Conservation (phyloP, 1,140 invertebrate species). For the Polypedilum pembai region DNA sequence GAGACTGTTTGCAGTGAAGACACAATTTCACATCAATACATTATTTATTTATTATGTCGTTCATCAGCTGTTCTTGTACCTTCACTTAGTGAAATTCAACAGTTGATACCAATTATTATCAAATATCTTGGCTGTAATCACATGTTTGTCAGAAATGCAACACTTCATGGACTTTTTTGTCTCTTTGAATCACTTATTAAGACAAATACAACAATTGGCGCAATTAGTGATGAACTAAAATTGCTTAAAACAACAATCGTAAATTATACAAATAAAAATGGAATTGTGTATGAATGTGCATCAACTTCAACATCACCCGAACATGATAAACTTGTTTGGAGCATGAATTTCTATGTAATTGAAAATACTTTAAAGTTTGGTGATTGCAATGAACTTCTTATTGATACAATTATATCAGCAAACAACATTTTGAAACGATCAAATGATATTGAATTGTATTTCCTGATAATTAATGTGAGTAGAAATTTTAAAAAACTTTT, state of each 20-base stretch:
- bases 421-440: conserved; percentile 40
- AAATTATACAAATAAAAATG: conserved; percentile 61
- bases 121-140: conserved; percentile 46
- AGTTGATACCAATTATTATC: conserved; percentile 45
- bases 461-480: conserved; percentile 43
- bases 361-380: conserved; percentile 44
- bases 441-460: conserved; percentile 39
- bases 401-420: conserved; percentile 41
- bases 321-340: conserved; percentile 40
- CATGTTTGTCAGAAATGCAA: conserved; percentile 53
- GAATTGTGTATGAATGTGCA: conserved; percentile 49
- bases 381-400: conserved; percentile 40
- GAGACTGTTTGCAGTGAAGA: conserved; percentile 42
- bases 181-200: conserved; percentile 59
- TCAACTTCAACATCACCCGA: conserved; percentile 32
- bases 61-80: conserved; percentile 41
- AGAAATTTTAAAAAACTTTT: conserved; percentile 31
- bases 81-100: conserved; percentile 37
- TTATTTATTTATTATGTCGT: conserved; percentile 43
- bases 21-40: conserved; percentile 43
- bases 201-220: conserved; percentile 48
- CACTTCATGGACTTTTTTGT: conserved; percentile 68
- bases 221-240: conserved; percentile 51
- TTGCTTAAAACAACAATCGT: conserved; percentile 55
- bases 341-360: conserved; percentile 44